Base-by-base conservation (phyloP, 37 sponge, comb jelly and placozoan species). In the Theonella swinhoei region DNA sequence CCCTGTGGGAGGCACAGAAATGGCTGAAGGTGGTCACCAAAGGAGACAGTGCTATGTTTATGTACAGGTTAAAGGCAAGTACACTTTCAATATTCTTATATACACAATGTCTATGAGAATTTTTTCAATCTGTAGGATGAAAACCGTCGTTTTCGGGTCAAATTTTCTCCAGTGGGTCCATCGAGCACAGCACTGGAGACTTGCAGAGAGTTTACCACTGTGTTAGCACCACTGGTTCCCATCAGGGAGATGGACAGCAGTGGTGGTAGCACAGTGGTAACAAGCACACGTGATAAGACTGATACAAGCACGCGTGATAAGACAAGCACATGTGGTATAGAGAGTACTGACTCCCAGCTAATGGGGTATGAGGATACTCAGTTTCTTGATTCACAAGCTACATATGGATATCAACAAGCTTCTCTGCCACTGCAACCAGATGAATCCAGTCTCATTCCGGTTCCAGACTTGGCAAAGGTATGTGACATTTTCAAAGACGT, bases 1-100 rank as follows among this genome's bases (percentile, higher is more conserved):
- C 90, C 31, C 63, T 97, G 60, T 87, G 90, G 89, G 89, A 94
- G 30, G 80, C 91, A 3, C 39, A 83, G 54, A 91, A 85, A 39
- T 92, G 92, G 90, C 70, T 97, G 28, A 87, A 88, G 54, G 93
- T 85, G 14, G 81, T 92, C 0, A 81, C 83, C 24, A 94, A 92
- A 66, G 95, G 97, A 20, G 94, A 91, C 80, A 94, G 93, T 64
- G 64, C 91, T 39, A 80, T 97, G 23, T 89, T 97, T 70, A 88
- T 97, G 72, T 87, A 79, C 75, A 83, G 72, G 70, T 19, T 78
- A 9, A 76, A 77, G 25, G 87, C 75, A 43, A 39, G 68, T 30
- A n/a, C n/a, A n/a, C n/a, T n/a, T n/a, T n/a, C n/a, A n/a, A n/a
- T n/a, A n/a, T n/a, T n/a, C n/a, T 42, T n/a, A n/a, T n/a, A n/a